These are phyloP conservation scores for Dasyurus viverrinus DNA, from an alignment of 2,113 vertebrate species.

Conservation along the genomic window DNA sequence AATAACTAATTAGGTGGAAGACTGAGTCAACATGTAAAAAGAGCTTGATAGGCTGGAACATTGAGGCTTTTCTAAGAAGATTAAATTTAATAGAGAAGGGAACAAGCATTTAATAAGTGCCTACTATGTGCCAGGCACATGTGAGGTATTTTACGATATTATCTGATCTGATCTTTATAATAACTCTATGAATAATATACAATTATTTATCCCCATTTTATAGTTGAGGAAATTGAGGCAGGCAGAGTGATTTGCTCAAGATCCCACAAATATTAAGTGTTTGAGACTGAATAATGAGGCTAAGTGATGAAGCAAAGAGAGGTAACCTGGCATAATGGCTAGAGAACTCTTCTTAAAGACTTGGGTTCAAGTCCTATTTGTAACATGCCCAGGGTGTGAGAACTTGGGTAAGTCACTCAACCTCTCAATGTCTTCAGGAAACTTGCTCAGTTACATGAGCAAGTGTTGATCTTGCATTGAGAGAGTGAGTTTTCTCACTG, in stretches of 20 bases:
- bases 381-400: not conserved
- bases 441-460: not conserved
- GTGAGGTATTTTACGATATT: not conserved
- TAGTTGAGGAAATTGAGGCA: not conserved
- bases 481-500: not conserved
- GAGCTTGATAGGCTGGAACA: not conserved
- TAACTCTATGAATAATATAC: not conserved
- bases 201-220: too few species aligned
- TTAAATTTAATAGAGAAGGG: not conserved
- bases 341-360: not conserved
- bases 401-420: not conserved
- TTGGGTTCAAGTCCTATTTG: not conserved
- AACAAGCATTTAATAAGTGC: too few species aligned
- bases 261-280: not conserved
- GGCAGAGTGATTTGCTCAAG: not conserved
- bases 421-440: not conserved
- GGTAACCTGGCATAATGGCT: not conserved
- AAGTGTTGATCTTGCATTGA: not conserved
- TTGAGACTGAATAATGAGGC: not conserved
- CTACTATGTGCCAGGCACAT: not conserved
- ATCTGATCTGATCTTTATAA: not conserved
- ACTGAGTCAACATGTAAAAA: not conserved
- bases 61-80: not conserved
- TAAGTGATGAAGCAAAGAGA: not conserved
- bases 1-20: not conserved